Evolutionary conservation across 2,113 vertebrate species (phyloP).

Genomic region (Aix galericulata): DNA sequence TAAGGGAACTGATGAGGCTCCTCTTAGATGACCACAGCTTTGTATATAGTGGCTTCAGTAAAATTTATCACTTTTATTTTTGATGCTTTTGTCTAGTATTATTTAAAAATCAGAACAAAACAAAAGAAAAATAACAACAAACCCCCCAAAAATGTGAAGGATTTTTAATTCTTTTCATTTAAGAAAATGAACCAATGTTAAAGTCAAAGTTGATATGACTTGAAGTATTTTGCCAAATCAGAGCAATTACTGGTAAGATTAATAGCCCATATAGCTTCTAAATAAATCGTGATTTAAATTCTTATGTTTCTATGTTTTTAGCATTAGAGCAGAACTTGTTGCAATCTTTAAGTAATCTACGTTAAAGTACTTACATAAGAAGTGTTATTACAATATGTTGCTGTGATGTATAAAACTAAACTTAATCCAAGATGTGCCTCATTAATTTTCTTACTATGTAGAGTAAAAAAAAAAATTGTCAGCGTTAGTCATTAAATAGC

Average conservation of each 20-base stretch:
- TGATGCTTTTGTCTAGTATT: neutral
- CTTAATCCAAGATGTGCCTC: constrained; percentile 13
- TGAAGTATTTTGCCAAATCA: neutral
- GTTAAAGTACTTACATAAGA: neutral
- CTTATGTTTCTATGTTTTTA: neutral
- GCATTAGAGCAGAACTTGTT: neutral
- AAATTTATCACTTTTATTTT: neutral
- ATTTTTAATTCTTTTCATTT: neutral
- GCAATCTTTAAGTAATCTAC: neutral
- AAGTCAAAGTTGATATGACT: neutral
- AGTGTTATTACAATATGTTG: neutral
- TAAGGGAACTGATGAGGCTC: neutral
- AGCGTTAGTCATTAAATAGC: constrained; percentile 15
- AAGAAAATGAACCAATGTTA: neutral
- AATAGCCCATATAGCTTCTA: neutral
- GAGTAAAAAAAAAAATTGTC: neutral
- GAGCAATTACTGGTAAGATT: neutral
- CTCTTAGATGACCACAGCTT: neutral
- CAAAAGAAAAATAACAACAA: neutral
- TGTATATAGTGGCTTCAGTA: neutral
- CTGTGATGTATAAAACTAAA: neutral
- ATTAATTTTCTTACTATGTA: constrained; percentile 18
- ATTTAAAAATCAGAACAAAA: neutral
- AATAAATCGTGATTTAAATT: neutral
- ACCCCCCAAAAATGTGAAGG: neutral